Evolutionary conservation across 2,113 vertebrate genomes (phyloP), one percentile per base, ranked within the genome.

Genomic region (Terrapene triunguis): DNA sequence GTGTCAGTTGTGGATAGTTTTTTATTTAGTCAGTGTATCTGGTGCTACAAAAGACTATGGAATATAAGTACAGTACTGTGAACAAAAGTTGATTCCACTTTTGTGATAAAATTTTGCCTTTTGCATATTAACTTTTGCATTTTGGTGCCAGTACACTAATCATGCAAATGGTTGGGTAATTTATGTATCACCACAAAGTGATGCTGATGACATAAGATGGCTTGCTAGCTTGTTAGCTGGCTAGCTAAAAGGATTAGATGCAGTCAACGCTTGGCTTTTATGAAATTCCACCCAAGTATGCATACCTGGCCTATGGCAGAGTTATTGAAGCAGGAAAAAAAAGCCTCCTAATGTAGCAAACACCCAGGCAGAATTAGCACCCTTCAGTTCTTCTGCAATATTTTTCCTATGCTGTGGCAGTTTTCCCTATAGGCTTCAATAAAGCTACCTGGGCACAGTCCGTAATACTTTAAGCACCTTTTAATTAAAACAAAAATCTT

Each of bases 381-480:
- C 35, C 11, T 80, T 93, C 74, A 65, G 51, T 47, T 88, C 16
- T 94, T 82, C 72, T 47, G 29, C 5, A 87, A 19, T 42, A 86
- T 84, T 89, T 21, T 89, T 47, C 55, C n/a, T 82, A 9, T 14
- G 22, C 25, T 29, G 51, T 0, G 0, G n/a, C 53, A 44, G 4
- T 94, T 94, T 91, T 80, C 84, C 87, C 59, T 69, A 85, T 19
- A 87, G 55, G 32, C 32, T 5, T 78, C n/a, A 80, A 32, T 55
- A 89, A 47, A 1, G 17, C 69, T n/a, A n/a, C 78, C 82, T 84
- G 2, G 8, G 55, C 95, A 76, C 16, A 80, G n/a, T 5, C n/a
- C 82, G 25, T 84, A 93, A 89, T 42, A 82, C 50, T 32, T 76
- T 35, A 53, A 3, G 47, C 78, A 84, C 57, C 84, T 59, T 59